These are phyloP conservation scores for Aporophyla lueneburgensis DNA, from an alignment of 2,888 invertebrate genomes.

Conservation along the genomic window DNA sequence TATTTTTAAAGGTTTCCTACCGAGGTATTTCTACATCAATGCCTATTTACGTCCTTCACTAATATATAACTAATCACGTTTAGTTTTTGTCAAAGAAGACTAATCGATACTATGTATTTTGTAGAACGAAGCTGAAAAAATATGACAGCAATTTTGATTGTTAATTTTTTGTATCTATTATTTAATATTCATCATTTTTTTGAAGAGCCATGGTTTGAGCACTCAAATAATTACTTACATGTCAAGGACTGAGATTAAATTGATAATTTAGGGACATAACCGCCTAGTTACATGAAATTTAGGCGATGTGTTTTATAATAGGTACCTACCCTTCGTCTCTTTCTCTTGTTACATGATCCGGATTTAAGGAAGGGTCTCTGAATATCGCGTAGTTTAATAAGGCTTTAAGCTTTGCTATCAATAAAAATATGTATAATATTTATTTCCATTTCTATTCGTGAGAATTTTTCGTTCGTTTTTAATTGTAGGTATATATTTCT, in stretches of 20 bases:
- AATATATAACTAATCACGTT: not conserved
- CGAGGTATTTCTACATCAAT: not conserved
- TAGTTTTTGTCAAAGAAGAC: not conserved
- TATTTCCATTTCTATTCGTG: no score
- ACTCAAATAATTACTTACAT: not conserved
- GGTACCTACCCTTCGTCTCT: no score
- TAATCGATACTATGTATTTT: not conserved
- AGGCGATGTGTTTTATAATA: no score
- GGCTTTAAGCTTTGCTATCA: not conserved
- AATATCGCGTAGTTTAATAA: no score
- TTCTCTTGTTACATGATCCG: no score
- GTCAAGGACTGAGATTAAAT: not conserved
- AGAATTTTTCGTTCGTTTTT: not conserved
- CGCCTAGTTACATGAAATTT: no score
- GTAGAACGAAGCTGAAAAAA: not conserved
- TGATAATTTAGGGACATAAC: not conserved
- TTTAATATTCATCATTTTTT: no score
- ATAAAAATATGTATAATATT: not conserved
- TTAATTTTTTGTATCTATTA: constrained; percentile 3
- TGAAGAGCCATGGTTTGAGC: not conserved
- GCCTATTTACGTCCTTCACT: not conserved
- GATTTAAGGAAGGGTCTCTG: no score
- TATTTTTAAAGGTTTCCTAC: not conserved
- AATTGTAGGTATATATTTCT: no score
- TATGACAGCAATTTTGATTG: not conserved